phyloP scores from a whole-genome alignment of 2,888 invertebrate genomes.

The Amblyjoppa fuscipennis region DNA sequence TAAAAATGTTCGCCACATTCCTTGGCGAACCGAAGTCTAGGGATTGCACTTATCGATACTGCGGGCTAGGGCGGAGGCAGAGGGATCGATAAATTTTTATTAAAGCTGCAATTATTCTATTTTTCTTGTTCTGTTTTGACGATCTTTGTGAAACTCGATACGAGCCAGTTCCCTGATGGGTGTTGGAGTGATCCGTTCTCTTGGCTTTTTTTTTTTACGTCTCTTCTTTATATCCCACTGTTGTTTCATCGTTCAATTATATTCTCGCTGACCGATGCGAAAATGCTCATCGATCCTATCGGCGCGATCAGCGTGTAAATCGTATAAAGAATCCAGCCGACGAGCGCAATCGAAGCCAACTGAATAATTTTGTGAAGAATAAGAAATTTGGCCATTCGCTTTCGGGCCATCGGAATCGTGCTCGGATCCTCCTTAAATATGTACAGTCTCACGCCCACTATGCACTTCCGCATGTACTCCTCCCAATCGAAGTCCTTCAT shows the following conservation, averaged over 20 bases:
- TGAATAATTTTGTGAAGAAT: constrained; percentile 74
- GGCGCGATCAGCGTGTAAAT: constrained; percentile 54
- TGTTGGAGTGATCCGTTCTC: neutral
- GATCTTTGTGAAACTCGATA: constrained; percentile 32
- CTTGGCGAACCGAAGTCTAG: neutral
- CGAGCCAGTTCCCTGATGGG: neutral
- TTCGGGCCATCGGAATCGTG: constrained; percentile 76
- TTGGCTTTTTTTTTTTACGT: neutral
- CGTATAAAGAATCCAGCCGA: constrained; percentile 62
- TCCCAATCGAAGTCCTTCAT: constrained; percentile 86
- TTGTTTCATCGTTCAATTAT: constrained; percentile 64
- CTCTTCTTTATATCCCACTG: constrained; percentile 8
- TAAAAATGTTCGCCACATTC: neutral
- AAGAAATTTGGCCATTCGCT: constrained; percentile 77
- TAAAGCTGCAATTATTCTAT: constrained; percentile 52
- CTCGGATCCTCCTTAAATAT: constrained; percentile 85
- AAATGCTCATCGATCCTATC: constrained; percentile 63
- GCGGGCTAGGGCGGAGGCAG: neutral
- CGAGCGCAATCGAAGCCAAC: constrained; percentile 66
- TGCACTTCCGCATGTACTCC: constrained; percentile 85
- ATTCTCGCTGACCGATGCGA: constrained; percentile 63
- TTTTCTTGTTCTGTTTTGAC: neutral
- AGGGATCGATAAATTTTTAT: neutral
- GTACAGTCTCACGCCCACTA: constrained; percentile 85
- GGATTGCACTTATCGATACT: neutral